Conservation (phyloP, 2,888 invertebrate species). For the Folsomia manolachei region DNA sequence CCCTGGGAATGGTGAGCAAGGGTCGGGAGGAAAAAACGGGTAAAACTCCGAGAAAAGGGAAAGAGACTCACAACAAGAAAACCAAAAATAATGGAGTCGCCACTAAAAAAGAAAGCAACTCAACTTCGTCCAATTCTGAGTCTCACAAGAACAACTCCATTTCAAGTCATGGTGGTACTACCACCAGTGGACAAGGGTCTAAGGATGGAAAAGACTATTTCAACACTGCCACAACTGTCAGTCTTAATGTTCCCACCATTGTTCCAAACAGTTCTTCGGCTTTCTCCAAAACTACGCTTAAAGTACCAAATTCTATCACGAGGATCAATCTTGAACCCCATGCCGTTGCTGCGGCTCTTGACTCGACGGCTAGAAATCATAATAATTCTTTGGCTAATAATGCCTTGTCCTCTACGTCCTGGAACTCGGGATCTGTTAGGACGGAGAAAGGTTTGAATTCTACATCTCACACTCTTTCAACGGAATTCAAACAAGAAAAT, state of each 20-base stretch:
- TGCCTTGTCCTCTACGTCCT: slow-evolving; percentile 24
- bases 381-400: slow-evolving; percentile 21
- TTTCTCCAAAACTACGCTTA: slow-evolving; percentile 47
- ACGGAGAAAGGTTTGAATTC: neutral
- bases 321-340: slow-evolving; percentile 16
- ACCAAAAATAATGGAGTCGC: slow-evolving; percentile 38
- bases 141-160: slow-evolving; percentile 18
- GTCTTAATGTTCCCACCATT: slow-evolving; percentile 44
- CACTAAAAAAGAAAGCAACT: slow-evolving; percentile 33
- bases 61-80: slow-evolving; percentile 42
- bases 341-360: slow-evolving; percentile 2
- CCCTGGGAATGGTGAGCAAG: slow-evolving; percentile 12
- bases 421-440: slow-evolving; percentile 27
- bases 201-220: slow-evolving; percentile 44
- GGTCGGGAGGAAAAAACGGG: too few relatives aligned
- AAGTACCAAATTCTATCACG: slow-evolving; percentile 34
- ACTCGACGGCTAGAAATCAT: neutral
- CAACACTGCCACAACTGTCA: slow-evolving; percentile 37
- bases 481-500: neutral
- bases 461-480: neutral
- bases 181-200: too few relatives aligned
- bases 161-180: too few relatives aligned
- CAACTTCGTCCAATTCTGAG: neutral
- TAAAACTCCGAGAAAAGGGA: slow-evolving; percentile 40
- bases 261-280: slow-evolving; percentile 44